A percentile compares a stretch with the other conserved stretches of the same genome.
These are phyloP conservation scores for Phrixothrix hirtus DNA, from an alignment of 2,888 invertebrate genomes.

Conservation along the genomic window DNA sequence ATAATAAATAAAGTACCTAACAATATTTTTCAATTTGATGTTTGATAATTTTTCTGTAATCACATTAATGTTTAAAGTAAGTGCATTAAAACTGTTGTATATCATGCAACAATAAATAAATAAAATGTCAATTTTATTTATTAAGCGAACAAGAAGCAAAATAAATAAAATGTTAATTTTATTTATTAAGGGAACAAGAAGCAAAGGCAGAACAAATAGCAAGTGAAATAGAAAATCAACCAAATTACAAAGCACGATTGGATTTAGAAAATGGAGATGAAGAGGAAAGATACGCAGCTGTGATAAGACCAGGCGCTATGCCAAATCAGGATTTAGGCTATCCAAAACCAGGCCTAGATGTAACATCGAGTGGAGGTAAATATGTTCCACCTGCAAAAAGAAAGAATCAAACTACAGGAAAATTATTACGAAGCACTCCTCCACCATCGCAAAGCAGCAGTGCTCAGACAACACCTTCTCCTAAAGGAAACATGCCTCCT, in stretches of 20 bases:
- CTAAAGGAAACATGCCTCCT: constrained; percentile 44
- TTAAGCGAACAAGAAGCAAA: too few species aligned
- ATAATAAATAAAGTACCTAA: too few species aligned
- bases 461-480: constrained; percentile 50
- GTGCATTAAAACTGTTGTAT: too few species aligned
- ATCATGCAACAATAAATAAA: too few species aligned
- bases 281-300: constrained; percentile 86
- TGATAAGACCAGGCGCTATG: constrained; percentile 63
- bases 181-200: constrained; percentile 65
- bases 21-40: not conserved
- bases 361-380: constrained; percentile 59
- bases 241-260: constrained; percentile 76
- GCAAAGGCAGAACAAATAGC: constrained; percentile 90
- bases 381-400: constrained; percentile 81
- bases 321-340: constrained; percentile 28
- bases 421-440: constrained; percentile 67
- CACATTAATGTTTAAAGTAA: too few species aligned
- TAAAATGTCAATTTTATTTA: too few species aligned
- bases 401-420: constrained; percentile 68
- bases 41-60: constrained; percentile 7
- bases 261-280: constrained; percentile 93
- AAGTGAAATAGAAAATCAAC: constrained; percentile 88
- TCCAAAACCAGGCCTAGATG: constrained; percentile 23
- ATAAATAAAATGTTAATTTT: too few species aligned
- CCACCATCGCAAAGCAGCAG: constrained; percentile 55